Conservation (phyloP, 2,797 vertebrate species). For the Trachops cirrhosus region DNA sequence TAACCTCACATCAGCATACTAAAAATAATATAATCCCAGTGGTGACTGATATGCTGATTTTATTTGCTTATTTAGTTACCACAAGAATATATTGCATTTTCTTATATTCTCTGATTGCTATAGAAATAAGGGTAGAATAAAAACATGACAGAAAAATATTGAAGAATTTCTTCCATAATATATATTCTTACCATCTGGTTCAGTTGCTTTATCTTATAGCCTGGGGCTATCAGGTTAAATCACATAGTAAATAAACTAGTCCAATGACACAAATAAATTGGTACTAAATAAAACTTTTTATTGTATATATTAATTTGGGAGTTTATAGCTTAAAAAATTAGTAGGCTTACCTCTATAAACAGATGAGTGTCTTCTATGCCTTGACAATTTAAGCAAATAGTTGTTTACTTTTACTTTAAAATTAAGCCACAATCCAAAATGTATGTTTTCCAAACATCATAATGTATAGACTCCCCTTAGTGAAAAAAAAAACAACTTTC, state of each 20-base stretch:
- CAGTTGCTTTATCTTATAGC: background rate
- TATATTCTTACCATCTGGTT: background rate
- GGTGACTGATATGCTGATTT: slow-evolving; percentile 47
- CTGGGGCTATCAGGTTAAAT: background rate
- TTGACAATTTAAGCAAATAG: background rate
- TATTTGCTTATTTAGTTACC: slow-evolving; percentile 33
- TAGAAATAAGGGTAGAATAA: slow-evolving; percentile 20
- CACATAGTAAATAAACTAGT: background rate
- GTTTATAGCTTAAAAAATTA: background rate
- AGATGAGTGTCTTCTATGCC: background rate
- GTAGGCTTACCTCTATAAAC: background rate
- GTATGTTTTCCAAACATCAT: background rate
- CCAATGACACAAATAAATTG: background rate
- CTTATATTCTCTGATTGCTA: background rate
- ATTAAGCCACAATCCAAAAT: background rate
- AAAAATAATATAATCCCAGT: slow-evolving; percentile 57
- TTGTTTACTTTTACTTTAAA: background rate
- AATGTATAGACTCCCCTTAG: background rate
- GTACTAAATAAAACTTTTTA: background rate
- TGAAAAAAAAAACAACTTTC: background rate
- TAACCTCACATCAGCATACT: slow-evolving; percentile 19
- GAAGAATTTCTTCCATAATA: background rate
- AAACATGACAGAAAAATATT: background rate
- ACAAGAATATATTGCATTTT: background rate
- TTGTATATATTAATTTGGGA: slow-evolving; percentile 7